Base-by-base conservation (phyloP, 1,140 invertebrate species). In the Pantala flavescens region DNA sequence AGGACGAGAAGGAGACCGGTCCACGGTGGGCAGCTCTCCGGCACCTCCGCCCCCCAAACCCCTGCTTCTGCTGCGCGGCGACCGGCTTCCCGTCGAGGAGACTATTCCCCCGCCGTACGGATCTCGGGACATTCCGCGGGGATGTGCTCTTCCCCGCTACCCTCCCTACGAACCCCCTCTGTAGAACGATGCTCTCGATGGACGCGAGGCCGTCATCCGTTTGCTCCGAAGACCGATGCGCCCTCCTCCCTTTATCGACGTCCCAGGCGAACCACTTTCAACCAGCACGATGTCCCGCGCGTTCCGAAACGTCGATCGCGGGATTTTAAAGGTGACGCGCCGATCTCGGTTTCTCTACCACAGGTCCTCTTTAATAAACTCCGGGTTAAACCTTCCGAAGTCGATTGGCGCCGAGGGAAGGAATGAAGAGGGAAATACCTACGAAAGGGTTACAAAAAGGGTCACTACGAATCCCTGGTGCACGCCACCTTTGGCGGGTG, bases 1-100 rank as follows among this genome's bases (percentile, higher is more conserved):
- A 21, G 73, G 42, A 78, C 90, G 83, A 78, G 89, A 91, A 79
- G 92, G 92, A 81, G 91, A 93, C 78, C 91, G 89, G 87, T 94
- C 92, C 80, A 93, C 91, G 80, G 91, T 93, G 80, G 91, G 91
- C 82, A 93, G 85, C 82, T 90, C 88, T 78, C 86, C 87, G 74
- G 88, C 84, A 81, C 90, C 85, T 78, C 85, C 84, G 82, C 87
- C 86, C 76, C 88, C 81, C 74, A 88, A 87, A 76, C 88, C 89
- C 78, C 88, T 84, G 78, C 84, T 86, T 78, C 87, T 87, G 75
- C 84, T 83, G 76, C 79, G 81, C 82, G 82, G 82, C 80, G 79
- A 87, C 86, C 74, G 83, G 79, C 75, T 81, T 79, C 83, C 88
- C 81, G 80, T 81, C 78, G 76, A 80, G 49, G 49, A 63, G 16